Percentiles rank a stretch among this genome's conserved stretches.
Conservation (phyloP, 2,797 vertebrate species). For the Urosaurus nigricauda region DNA sequence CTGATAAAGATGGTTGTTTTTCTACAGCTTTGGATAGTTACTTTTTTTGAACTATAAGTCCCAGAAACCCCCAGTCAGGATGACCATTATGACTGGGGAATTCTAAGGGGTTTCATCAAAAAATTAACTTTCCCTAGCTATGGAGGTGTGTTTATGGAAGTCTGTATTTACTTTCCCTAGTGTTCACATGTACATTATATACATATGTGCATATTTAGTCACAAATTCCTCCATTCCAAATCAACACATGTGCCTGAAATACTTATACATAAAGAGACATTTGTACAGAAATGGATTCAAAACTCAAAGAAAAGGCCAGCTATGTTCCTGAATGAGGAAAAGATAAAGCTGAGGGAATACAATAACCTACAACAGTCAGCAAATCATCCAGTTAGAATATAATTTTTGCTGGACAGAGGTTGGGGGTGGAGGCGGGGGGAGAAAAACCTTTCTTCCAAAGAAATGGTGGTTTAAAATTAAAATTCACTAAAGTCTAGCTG, state of each 20-base stretch:
- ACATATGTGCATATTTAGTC: accelerated
- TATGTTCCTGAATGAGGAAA: constrained; percentile 23
- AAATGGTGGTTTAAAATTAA: constrained; percentile 79
- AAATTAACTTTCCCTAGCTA: background rate
- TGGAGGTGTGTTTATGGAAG: background rate
- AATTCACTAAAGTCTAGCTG: constrained; percentile 78
- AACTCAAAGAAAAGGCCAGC: constrained; percentile 33
- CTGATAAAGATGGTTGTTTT: too few species aligned
- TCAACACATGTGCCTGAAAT: constrained; percentile 12
- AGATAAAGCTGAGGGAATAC: constrained; percentile 58
- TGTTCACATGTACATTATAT: background rate
- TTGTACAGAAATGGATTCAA: constrained; percentile 22
- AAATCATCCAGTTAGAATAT: constrained; percentile 59
- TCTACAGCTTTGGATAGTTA: background rate
- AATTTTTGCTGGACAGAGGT: constrained; percentile 59
- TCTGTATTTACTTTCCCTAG: accelerated
- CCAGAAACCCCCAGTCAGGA: background rate
- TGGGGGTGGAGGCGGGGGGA: background rate
- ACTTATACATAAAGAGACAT: background rate
- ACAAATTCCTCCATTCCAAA: background rate
- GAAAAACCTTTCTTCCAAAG: constrained; percentile 69
- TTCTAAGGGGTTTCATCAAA: background rate
- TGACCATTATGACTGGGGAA: background rate
- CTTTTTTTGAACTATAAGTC: background rate
- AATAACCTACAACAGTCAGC: constrained; percentile 65